Conservation (phyloP, 1,140 invertebrate species). For the Zaprionus ghesquierei region DNA sequence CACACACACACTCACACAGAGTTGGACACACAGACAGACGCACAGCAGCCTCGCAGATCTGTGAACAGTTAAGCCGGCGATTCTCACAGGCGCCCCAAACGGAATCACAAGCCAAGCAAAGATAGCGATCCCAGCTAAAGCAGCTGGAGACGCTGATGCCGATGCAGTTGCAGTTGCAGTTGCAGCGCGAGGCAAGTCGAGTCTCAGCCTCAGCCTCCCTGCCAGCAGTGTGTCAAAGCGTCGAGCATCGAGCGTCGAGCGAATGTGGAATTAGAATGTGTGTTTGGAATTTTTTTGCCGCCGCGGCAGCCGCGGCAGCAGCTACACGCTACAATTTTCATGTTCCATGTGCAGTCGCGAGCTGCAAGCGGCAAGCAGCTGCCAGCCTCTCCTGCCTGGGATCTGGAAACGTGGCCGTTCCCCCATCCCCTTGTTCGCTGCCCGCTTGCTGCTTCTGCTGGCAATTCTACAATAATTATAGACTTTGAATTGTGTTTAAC, state of each 20-base stretch:
- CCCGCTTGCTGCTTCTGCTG: conserved; percentile 58
- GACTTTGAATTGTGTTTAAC: conserved; percentile 82
- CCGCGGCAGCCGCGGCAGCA: background rate
- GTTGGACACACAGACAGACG: conserved; percentile 8
- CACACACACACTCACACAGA: conserved; percentile 17
- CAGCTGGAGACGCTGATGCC: background rate
- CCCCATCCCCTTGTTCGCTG: too few relatives aligned
- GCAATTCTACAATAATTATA: conserved; percentile 82
- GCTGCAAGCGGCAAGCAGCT: too few relatives aligned
- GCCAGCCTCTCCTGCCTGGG: conserved; percentile 36
- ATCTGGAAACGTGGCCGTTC: conserved; percentile 12
- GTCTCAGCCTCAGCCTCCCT: background rate
- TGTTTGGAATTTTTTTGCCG: conserved; percentile 72
- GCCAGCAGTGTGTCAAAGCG: conserved; percentile 66
- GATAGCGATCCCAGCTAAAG: conserved; percentile 40
- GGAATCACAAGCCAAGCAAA: conserved; percentile 36
- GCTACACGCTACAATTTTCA: conserved; percentile 76
- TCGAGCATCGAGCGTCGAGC: conserved; percentile 50
- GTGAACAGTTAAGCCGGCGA: conserved; percentile 54
- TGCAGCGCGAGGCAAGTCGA: background rate
- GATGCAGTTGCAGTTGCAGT: conserved; percentile 3
- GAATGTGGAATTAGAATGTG: conserved; percentile 77
- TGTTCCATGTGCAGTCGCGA: conserved; percentile 65
- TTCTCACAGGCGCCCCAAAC: conserved; percentile 53
- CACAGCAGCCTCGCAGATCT: conserved; percentile 27